Base-by-base conservation (phyloP, 2,888 invertebrate species). In the Melanchra persicariae region DNA sequence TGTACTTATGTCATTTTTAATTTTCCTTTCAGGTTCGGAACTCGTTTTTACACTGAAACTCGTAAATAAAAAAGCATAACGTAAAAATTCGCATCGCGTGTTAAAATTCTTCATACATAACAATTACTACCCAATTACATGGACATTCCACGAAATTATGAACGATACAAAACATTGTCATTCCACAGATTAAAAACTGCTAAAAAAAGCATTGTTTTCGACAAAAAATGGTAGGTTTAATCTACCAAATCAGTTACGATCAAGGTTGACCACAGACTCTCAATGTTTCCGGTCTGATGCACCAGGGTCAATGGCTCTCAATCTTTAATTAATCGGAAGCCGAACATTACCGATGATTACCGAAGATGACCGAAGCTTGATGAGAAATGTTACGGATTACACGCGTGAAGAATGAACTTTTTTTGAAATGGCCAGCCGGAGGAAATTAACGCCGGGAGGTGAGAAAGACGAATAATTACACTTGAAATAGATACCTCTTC, bases 241-340 rank as follows among this genome's bases (percentile, higher is more conserved):
- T 79, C 2, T 40, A 76, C 55, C 74, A 60, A 52, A 74, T 55
- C 37, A 34, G 34, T n/a, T 24, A 58, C 49, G 37, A 62, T 54
- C 70, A 78, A 65, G 81, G 63, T 68, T 63, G 26, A 55, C 7
- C 66, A 55, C 49, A 57, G 59, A 60, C 8, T 34, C 52, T 67
- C 17, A 73, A 76, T 40, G 59, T 78, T 83, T 83, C 79, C 80
- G 85, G 73, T 85, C 80, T 59, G 79, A 62, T 85, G 77, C 73
- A 70, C 70, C 63, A 65, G 64, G 83, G 77, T 83, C 85, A 74
- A 74, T 57, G 82, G 69, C 77, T 74, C 26, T 66, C 68, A 55
- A 77, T 70, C 60, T 59, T 76, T 85, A 79, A 85, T 86, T 86
- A 86, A 63, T 86, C 72, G 78, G 78, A 76, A 83, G 74, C 79